Evolutionary conservation across 2,888 invertebrate genomes (phyloP).

Genomic region (Tetragonula carbonaria): DNA sequence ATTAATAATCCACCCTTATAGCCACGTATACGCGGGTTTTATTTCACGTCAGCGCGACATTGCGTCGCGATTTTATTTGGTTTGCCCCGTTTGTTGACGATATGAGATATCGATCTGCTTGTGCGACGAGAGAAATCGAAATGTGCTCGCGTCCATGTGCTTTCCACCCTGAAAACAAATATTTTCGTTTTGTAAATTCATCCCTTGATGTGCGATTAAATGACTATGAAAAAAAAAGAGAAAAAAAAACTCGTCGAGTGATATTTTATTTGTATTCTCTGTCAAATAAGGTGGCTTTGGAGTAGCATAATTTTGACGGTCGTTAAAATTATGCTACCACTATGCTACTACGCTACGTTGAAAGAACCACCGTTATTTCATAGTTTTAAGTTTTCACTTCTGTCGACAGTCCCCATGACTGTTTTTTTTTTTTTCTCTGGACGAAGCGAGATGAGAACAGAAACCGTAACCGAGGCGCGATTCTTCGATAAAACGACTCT

Average conservation of each 20-base stretch:
- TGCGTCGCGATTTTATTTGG: background rate
- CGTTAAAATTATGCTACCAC: too few relatives aligned
- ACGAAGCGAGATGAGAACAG: too few relatives aligned
- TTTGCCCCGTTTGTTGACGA: background rate
- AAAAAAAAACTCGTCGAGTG: too few relatives aligned
- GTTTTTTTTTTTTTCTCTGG: too few relatives aligned
- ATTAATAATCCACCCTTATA: background rate
- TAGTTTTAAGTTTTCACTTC: too few relatives aligned
- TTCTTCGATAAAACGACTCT: background rate
- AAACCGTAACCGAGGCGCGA: background rate
- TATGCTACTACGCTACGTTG: too few relatives aligned
- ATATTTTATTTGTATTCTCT: too few relatives aligned
- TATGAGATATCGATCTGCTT: background rate
- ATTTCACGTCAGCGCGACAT: constrained; percentile 12
- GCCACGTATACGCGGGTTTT: constrained; percentile 6
- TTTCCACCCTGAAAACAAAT: background rate
- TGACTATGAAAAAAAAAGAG: background rate
- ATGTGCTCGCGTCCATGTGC: background rate
- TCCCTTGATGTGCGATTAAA: background rate
- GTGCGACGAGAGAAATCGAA: background rate
- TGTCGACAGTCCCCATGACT: too few relatives aligned
- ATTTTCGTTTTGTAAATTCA: background rate
- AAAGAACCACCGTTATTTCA: too few relatives aligned
- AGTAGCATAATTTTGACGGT: too few relatives aligned
- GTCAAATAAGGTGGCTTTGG: too few relatives aligned